These are phyloP conservation scores for Zoroaster sp. DNA, from an alignment of 53 echinoderm and acorn worm genomes.

Conservation along the genomic window DNA sequence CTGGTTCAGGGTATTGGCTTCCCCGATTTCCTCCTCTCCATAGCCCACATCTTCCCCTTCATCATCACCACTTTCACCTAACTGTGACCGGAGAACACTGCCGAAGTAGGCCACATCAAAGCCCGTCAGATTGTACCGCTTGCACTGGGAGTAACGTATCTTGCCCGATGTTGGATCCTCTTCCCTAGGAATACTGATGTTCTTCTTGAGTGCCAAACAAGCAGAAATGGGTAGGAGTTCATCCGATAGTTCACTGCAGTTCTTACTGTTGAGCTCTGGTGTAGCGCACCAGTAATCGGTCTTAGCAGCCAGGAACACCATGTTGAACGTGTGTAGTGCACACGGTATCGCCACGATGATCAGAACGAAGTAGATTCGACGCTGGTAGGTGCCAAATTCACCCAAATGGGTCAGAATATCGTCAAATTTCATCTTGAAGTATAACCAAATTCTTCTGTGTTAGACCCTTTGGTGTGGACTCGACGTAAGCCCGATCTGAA, in stretches of 20 bases:
- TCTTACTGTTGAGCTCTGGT: not conserved
- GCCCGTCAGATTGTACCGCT: conserved; percentile 36
- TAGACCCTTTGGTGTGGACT: too few species aligned
- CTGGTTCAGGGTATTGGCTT: not conserved
- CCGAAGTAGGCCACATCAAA: not conserved
- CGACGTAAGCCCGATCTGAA: too few species aligned
- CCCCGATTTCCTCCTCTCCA: not conserved
- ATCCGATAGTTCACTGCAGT: not conserved
- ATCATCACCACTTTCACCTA: not conserved
- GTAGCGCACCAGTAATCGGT: conserved; percentile 41
- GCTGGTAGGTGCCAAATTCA: conserved; percentile 32
- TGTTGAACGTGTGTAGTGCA: conserved; percentile 12
- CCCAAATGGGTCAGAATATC: conserved; percentile 26
- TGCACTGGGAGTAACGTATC: not conserved
- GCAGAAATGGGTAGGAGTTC: too few species aligned
- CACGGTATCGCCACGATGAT: not conserved
- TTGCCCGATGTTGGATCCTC: not conserved
- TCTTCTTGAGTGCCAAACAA: conserved; percentile 1
- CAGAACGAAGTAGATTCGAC: conserved; percentile 37
- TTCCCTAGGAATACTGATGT: conserved; percentile 16
- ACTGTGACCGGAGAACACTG: not conserved
- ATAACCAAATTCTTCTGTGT: too few species aligned
- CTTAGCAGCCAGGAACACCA: conserved; percentile 29
- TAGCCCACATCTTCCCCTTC: too few species aligned
- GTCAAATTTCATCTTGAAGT: conserved; percentile 55